phyloP scores from a whole-genome alignment of 2,797 vertebrate species.

The Malacoctenus gilli region DNA sequence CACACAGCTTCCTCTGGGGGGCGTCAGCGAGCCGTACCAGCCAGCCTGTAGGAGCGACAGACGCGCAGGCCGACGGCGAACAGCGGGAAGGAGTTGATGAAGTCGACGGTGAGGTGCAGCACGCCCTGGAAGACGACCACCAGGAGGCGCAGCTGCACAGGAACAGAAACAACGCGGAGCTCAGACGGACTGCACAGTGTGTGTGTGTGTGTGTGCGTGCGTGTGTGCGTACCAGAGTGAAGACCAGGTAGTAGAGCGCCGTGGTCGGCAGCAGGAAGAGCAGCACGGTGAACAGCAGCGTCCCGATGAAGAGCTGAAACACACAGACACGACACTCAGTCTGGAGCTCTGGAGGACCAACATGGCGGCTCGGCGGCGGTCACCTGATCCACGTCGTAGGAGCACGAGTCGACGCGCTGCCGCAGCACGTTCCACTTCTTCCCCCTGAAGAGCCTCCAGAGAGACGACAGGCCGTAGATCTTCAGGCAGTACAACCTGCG shows the following conservation, averaged over 20 bases:
- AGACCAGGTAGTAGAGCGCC: conserved; percentile 96
- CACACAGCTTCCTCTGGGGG: too few species aligned
- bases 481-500: conserved; percentile 94
- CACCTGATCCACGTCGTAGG: conserved; percentile 98
- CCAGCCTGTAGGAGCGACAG: conserved; percentile 88
- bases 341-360: too few species aligned
- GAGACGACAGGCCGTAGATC: conserved; percentile 91
- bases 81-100: conserved; percentile 92
- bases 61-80: conserved; percentile 87
- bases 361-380: too few species aligned
- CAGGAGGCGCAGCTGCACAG: conserved; percentile 88
- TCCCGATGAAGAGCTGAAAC: conserved; percentile 93
- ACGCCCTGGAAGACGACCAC: conserved; percentile 93
- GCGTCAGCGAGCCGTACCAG: conserved; percentile 75
- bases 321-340: conserved; percentile 7
- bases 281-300: conserved; percentile 93
- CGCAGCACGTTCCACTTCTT: conserved; percentile 98
- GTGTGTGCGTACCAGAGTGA: conserved; percentile 96
- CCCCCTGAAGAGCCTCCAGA: conserved; percentile 97
- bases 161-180: neutral
- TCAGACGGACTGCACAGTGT: too few species aligned
- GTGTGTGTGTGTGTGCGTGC: too few species aligned
- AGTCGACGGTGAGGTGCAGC: conserved; percentile 88
- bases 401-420: conserved; percentile 97
- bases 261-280: conserved; percentile 95